A percentile compares a stretch with the other conserved stretches of the same genome.
Conservation (phyloP, 1,140 invertebrate species). For the Drosophila asahinai region DNA sequence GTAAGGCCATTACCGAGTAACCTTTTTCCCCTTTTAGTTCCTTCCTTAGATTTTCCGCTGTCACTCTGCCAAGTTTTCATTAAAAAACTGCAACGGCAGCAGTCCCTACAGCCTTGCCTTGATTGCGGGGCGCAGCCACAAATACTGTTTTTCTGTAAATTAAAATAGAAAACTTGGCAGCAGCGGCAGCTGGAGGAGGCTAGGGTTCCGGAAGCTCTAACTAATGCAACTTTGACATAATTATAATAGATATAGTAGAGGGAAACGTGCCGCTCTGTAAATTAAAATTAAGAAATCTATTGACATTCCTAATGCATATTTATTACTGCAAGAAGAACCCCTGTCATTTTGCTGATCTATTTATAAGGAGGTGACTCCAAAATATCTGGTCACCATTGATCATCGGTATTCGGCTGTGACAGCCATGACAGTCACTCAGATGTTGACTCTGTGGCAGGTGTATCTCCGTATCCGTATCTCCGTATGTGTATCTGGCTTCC, state of each 20-base stretch:
- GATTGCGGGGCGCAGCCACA: constrained; percentile 51
- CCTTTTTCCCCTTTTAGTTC: neutral
- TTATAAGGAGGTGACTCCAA: constrained; percentile 29
- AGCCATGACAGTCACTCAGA: constrained; percentile 14
- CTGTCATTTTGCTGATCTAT: constrained; percentile 24
- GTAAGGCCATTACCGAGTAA: constrained; percentile 86
- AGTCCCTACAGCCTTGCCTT: constrained; percentile 44
- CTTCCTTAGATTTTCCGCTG: constrained; percentile 24
- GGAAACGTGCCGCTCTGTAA: constrained; percentile 43
- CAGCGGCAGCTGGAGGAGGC: neutral
- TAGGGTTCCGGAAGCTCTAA: constrained; percentile 2
- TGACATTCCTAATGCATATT: constrained; percentile 46
- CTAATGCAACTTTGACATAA: constrained; percentile 66
- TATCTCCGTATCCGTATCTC: constrained; percentile 6
- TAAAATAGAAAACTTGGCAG: constrained; percentile 64
- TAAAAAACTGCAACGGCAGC: constrained; percentile 61
- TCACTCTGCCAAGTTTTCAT: constrained; percentile 80
- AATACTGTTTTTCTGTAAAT: constrained; percentile 61
- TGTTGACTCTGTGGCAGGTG: neutral
- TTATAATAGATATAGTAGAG: constrained; percentile 53
- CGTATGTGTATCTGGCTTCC: constrained; percentile 3
- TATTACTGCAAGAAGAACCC: constrained; percentile 16
- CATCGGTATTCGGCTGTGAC: constrained; percentile 1
- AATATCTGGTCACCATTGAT: constrained; percentile 14
- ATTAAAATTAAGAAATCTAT: constrained; percentile 50